phyloP scores from a whole-genome alignment of 2,797 vertebrate species.

The Monodelphis domestica region DNA sequence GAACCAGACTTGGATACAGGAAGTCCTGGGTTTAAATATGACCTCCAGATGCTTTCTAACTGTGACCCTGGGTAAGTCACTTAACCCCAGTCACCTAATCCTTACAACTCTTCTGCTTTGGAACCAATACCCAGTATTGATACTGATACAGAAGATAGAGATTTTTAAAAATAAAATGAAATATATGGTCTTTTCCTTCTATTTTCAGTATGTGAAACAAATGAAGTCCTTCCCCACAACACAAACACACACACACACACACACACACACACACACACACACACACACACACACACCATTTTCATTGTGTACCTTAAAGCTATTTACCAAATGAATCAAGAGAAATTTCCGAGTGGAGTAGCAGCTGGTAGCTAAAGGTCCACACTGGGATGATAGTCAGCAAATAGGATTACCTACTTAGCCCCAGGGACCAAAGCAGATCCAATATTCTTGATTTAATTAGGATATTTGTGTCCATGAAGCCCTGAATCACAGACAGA shows the following conservation, averaged over 20 bases:
- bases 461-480: slow-evolving; percentile 66
- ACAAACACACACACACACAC: too few relatives aligned
- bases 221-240: not conserved
- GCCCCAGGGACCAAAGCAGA: slow-evolving; percentile 58
- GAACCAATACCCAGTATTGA: too few relatives aligned
- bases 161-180: too few relatives aligned
- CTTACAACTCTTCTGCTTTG: too few relatives aligned
- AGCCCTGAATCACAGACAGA: slow-evolving; percentile 52
- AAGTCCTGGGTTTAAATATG: too few relatives aligned
- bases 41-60: too few relatives aligned
- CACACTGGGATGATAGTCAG: slow-evolving; percentile 46
- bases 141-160: too few relatives aligned
- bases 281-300: too few relatives aligned
- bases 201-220: not conserved
- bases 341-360: slow-evolving; percentile 50
- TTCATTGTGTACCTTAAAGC: slow-evolving; percentile 34
- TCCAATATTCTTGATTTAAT: slow-evolving; percentile 70
- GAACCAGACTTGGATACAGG: too few relatives aligned
- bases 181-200: not conserved
- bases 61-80: too few relatives aligned
- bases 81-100: too few relatives aligned
- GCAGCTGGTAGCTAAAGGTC: slow-evolving; percentile 3
- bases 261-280: too few relatives aligned
- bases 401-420: slow-evolving; percentile 52
- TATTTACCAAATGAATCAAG: not conserved